Base-by-base conservation (phyloP, 1,140 invertebrate species). In the Pygmarrhopalites habei region DNA sequence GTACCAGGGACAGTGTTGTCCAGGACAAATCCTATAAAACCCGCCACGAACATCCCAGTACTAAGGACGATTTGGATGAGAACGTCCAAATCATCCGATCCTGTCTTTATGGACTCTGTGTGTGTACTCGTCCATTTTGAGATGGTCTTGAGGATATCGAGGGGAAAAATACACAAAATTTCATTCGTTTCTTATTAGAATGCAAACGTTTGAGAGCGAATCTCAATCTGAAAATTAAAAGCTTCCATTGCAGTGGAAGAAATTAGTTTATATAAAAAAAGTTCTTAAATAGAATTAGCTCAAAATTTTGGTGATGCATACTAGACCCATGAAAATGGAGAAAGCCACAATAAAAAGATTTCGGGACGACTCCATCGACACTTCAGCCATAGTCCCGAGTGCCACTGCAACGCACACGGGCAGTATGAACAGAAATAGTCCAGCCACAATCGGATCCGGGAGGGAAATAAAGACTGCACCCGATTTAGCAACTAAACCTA, bases 271-370 rank as follows among this genome's bases (percentile, higher is more conserved):
- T n/a, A n/a, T n/a, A n/a, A n/a, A n/a, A n/a, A n/a, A n/a, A n/a
- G n/a, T n/a, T n/a, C n/a, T n/a, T n/a, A n/a, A n/a, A n/a, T n/a
- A n/a, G n/a, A n/a, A n/a, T n/a, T n/a, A n/a, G n/a, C n/a, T n/a
- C n/a, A n/a, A n/a, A n/a, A n/a, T n/a, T n/a, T n/a, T n/a, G n/a
- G n/a, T n/a, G n/a, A 1, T n/a, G 59, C 70, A 74, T 75, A 82
- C 87, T 73, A 92, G 73, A 5, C 88, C 88, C 67, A 91, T 86
- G 74, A 92, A 90, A 35, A 92, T 81, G 4, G 88, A 88, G 65
- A 92, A 85, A 15, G 90, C 90, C 14, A 92, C 80, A 58, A 93
- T 88, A 73, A 91, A 91, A 2, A 93, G 74, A 77, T 94, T 93
- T 59, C 87, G 78, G 0, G 88, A 82, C 12, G 87, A 90, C 72